Evolutionary conservation across 2,888 invertebrate genomes (phyloP).

Genomic region (Tubiluchus corallicola): DNA sequence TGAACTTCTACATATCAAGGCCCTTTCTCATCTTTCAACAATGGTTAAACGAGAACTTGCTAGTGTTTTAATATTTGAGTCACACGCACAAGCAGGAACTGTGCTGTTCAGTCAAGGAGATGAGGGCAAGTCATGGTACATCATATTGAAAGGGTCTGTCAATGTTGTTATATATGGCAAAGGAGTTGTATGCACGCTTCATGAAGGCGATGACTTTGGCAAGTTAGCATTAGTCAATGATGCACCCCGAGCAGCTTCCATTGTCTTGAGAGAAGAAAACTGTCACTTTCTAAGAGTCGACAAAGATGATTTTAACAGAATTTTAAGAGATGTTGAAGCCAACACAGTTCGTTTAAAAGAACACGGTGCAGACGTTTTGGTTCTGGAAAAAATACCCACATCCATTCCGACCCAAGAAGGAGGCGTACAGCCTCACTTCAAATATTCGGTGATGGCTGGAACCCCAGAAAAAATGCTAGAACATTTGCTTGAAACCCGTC

Average conservation of each 20-base stretch:
- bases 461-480: conserved; percentile 69
- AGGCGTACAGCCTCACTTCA: conserved; percentile 21
- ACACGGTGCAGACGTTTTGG: conserved; percentile 60
- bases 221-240: conserved; percentile 67
- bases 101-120: conserved; percentile 72
- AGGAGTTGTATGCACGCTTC: conserved; percentile 56
- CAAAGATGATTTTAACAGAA: conserved; percentile 56
- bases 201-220: conserved; percentile 70
- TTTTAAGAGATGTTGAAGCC: conserved; percentile 52
- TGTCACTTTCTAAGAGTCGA: conserved; percentile 64
- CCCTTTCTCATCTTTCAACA: conserved; percentile 56
- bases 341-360: conserved; percentile 66
- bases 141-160: conserved; percentile 59
- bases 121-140: conserved; percentile 65
- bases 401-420: no score
- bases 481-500: conserved; percentile 56
- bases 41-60: conserved; percentile 61
- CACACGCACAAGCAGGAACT: conserved; percentile 52
- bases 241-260: conserved; percentile 63
- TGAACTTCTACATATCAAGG: conserved; percentile 58
- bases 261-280: conserved; percentile 57
- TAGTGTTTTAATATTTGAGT: conserved; percentile 56
- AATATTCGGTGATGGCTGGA: conserved; percentile 70
- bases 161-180: conserved; percentile 67
- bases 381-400: conserved; percentile 49